Conservation (phyloP, 2,797 vertebrate species). For the Siniperca obscura region DNA sequence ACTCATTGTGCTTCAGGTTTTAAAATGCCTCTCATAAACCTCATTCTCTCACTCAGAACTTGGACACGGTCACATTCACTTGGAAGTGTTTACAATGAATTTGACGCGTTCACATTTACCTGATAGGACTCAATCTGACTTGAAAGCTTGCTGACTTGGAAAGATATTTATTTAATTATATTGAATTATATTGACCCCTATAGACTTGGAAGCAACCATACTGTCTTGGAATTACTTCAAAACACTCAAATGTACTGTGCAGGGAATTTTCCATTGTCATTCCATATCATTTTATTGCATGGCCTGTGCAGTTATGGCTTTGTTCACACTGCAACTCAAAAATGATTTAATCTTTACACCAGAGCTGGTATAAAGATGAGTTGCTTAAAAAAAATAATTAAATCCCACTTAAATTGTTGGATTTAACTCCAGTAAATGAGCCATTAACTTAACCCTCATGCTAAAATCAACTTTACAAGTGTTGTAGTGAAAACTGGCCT, state of each 20-base stretch:
- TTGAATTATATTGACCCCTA: slow-evolving; percentile 31
- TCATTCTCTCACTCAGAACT: slow-evolving; percentile 24
- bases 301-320: slow-evolving; percentile 10
- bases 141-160: slow-evolving; percentile 36
- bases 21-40: slow-evolving; percentile 38
- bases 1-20: slow-evolving; percentile 17
- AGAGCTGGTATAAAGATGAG: neutral
- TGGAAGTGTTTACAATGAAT: slow-evolving; percentile 12
- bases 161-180: slow-evolving; percentile 26
- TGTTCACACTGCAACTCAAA: slow-evolving; percentile 13
- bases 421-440: slow-evolving; percentile 17
- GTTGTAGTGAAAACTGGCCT: slow-evolving; percentile 26
- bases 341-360: neutral
- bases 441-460: slow-evolving; percentile 5
- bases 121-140: slow-evolving; percentile 34
- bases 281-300: slow-evolving; percentile 28
- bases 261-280: slow-evolving; percentile 30
- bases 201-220: slow-evolving; percentile 22
- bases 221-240: slow-evolving; percentile 37
- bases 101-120: slow-evolving; percentile 37
- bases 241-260: slow-evolving; percentile 11
- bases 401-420: slow-evolving; percentile 11
- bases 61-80: slow-evolving; percentile 30
- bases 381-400: neutral
- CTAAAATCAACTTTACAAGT: slow-evolving; percentile 31